phyloP scores from a whole-genome alignment of 1,140 invertebrate species.

The Lepidurus packardi region DNA sequence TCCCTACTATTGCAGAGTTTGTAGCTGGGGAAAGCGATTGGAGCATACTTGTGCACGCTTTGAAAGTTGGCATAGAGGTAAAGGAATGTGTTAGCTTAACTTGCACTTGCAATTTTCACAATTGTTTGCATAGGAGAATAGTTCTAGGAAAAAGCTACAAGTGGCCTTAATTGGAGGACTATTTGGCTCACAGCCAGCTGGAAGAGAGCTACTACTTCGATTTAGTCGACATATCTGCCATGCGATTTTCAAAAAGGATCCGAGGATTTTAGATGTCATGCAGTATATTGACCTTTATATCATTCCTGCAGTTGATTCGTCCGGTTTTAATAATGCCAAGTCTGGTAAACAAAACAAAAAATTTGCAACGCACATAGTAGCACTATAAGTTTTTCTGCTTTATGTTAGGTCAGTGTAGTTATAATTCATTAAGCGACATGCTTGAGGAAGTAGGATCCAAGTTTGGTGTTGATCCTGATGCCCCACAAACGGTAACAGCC shows the following conservation, averaged over 20 bases:
- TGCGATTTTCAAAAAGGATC: conserved; percentile 61
- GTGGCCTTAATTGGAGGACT: not conserved
- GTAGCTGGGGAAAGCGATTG: conserved; percentile 54
- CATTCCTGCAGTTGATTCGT: conserved; percentile 44
- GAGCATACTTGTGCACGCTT: conserved; percentile 55
- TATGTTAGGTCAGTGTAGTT: not conserved
- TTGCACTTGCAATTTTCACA: not conserved
- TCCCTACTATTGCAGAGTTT: conserved; percentile 58
- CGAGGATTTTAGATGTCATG: conserved; percentile 57
- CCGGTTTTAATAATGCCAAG: not conserved
- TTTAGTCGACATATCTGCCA: conserved; percentile 71
- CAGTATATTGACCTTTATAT: conserved; percentile 69
- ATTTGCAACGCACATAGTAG: not conserved
- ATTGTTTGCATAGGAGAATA: not conserved
- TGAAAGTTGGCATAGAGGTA: conserved; percentile 60
- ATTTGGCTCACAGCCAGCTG: conserved; percentile 52
- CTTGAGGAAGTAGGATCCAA: conserved; percentile 35
- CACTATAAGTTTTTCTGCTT: not conserved
- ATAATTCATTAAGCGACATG: not conserved
- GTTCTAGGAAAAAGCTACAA: not conserved
- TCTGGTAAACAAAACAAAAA: not conserved
- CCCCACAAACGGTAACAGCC: conserved; percentile 34
- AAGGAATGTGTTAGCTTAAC: conserved; percentile 45
- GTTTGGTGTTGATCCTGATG: conserved; percentile 35
- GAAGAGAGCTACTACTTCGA: conserved; percentile 74